Percentiles rank a stretch among this genome's conserved stretches.
Evolutionary conservation across 2,888 invertebrate genomes (phyloP).

Genomic region (Hedya salicella): DNA sequence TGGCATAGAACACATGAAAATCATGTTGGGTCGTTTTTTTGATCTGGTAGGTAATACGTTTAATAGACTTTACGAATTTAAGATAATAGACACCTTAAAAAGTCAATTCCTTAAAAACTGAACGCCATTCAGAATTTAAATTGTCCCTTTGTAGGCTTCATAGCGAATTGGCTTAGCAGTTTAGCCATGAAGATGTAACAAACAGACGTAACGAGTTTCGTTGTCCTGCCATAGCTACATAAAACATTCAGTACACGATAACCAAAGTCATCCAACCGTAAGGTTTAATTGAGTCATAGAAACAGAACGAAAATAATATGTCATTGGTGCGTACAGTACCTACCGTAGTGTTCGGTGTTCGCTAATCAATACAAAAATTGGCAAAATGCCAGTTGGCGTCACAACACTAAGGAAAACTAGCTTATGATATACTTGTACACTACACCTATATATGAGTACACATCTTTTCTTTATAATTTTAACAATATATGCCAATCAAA

Average conservation of each 20-base stretch:
- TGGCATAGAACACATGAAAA: too few relatives aligned
- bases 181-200: background rate
- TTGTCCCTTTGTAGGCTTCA: background rate
- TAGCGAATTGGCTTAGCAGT: background rate
- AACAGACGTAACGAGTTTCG: background rate
- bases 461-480: background rate
- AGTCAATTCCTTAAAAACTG: background rate
- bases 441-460: background rate
- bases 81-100: background rate
- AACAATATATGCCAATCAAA: background rate
- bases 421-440: slow-evolving; percentile 15
- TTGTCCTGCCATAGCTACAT: background rate
- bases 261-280: background rate
- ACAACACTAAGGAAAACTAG: slow-evolving; percentile 32
- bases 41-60: too few relatives aligned
- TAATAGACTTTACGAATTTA: too few relatives aligned
- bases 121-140: background rate
- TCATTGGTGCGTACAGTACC: slow-evolving; percentile 42
- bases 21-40: too few relatives aligned
- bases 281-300: slow-evolving; percentile 1
- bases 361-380: slow-evolving; percentile 55
- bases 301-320: slow-evolving; percentile 10
- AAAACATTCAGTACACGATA: background rate
- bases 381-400: slow-evolving; percentile 57
- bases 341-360: slow-evolving; percentile 39